Percentiles rank a stretch among this genome's conserved stretches.
phyloP scores from a whole-genome alignment of 2,797 vertebrate species.

The Thunnus albacares region DNA sequence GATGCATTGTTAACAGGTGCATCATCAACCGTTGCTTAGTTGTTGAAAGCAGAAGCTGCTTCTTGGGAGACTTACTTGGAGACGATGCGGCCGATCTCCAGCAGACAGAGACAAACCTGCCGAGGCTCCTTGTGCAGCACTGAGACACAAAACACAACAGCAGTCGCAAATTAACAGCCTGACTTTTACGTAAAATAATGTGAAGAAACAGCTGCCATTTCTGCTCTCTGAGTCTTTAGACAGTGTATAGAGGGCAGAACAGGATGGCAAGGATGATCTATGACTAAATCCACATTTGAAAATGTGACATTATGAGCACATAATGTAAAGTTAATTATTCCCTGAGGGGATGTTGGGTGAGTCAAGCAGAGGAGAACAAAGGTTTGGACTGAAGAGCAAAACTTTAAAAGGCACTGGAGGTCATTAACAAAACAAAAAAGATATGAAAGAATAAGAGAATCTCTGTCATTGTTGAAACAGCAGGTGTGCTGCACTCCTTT shows the following conservation, averaged over 20 bases:
- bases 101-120: constrained; percentile 96
- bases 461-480: neutral
- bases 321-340: constrained; percentile 13
- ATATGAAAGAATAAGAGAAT: neutral
- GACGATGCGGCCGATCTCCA: constrained; percentile 95
- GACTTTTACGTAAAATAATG: neutral
- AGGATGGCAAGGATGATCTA: neutral
- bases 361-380: constrained; percentile 35
- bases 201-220: constrained; percentile 23
- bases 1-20: neutral
- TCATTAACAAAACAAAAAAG: neutral
- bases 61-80: constrained; percentile 87
- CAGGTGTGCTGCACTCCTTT: neutral
- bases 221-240: neutral
- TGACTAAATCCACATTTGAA: neutral
- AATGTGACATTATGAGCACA: constrained; percentile 30
- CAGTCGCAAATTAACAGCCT: neutral
- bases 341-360: constrained; percentile 10
- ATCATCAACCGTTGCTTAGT: no score
- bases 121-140: constrained; percentile 98
- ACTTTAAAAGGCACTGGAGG: constrained; percentile 8
- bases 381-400: neutral
- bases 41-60: neutral
- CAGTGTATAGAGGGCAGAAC: neutral
- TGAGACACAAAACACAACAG: constrained; percentile 62